Conservation (phyloP, 2,113 vertebrate species). For the Hemiprocne comata region DNA sequence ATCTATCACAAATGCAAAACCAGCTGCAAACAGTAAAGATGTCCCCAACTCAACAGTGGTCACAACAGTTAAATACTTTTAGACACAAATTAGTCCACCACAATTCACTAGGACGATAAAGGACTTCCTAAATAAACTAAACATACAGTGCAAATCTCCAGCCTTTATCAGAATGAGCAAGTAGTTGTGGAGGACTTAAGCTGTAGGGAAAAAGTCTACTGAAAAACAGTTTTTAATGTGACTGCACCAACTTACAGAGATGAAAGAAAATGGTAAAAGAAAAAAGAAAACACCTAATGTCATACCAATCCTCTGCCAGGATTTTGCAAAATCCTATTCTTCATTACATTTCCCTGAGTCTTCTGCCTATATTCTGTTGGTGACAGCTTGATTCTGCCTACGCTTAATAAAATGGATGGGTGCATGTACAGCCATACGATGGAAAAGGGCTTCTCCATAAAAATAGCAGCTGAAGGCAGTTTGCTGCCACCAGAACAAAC, state of each 20-base stretch:
- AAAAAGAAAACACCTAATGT: not conserved
- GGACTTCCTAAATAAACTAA: not conserved
- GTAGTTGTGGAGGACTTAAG: not conserved
- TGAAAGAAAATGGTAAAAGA: constrained; percentile 30
- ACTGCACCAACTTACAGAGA: not conserved
- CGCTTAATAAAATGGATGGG: not conserved
- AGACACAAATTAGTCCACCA: not conserved
- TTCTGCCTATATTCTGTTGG: constrained; percentile 14
- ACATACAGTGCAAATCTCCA: not conserved
- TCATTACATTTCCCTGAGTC: not conserved
- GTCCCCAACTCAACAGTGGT: not conserved
- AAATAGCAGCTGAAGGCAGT: constrained; percentile 7
- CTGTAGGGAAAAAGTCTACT: not conserved
- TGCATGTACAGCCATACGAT: not conserved
- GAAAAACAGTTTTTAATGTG: not conserved
- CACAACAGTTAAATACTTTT: not conserved
- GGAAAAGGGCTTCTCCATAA: not conserved
- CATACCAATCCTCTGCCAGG: not conserved
- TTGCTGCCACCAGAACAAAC: not conserved
- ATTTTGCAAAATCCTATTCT: not conserved
- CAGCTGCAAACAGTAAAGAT: constrained; percentile 41
- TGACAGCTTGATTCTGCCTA: constrained; percentile 42
- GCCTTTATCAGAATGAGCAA: not conserved
- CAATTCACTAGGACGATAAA: not conserved
- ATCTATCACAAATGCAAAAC: not conserved